Base-by-base conservation (phyloP, 2,797 vertebrate genomes). In the Pantherophis alleghaniensis region DNA sequence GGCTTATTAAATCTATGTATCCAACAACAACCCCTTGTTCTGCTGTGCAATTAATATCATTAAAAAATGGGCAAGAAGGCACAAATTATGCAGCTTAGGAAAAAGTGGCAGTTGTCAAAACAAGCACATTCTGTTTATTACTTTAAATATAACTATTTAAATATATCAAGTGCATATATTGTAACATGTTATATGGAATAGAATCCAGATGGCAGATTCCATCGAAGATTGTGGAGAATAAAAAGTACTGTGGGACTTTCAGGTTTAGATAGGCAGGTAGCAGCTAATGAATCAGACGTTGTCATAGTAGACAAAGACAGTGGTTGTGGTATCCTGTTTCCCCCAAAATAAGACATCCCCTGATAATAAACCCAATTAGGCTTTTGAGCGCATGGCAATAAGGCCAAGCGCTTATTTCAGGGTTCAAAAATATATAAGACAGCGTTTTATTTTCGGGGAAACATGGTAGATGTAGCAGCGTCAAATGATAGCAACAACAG, bases 1-100 rank as follows among this genome's bases (percentile, higher is more conserved):
- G 74, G 74, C 9, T 47, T 12, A 47, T 83, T 24, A 83, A 83
- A 83, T 83, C 20, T 89, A 20, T 16, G 53, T 94, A 95, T 95
- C 7, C 57, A 89, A 89, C 12, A 16, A 0, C 91, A 14, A 0
- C 2, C 14, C 5, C 11, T 92, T 94, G 14, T 57, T 0, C 87
- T 4, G 63, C 0, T 26, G 1, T 5, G 0, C 60, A 24, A 92
- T 1, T 69, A 13, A 79, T 20, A 26, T 14, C 42, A 61, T 18
- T 1, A 90, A 37, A 89, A 53, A 22, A 55, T 7, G 6, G 20
- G 24, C 28, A 88, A 10, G 10, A 91, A 5, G 12, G 20, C 14
- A 47, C 93, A 95, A 94, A 3, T 3, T 91, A 13, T 93, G 53
- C 9, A 7, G 0, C 4, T 86, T 59, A 37, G 14, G 14, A 59